Evolutionary conservation across 2,888 invertebrate species (phyloP).

Genomic region (Tinea trinotella): DNA sequence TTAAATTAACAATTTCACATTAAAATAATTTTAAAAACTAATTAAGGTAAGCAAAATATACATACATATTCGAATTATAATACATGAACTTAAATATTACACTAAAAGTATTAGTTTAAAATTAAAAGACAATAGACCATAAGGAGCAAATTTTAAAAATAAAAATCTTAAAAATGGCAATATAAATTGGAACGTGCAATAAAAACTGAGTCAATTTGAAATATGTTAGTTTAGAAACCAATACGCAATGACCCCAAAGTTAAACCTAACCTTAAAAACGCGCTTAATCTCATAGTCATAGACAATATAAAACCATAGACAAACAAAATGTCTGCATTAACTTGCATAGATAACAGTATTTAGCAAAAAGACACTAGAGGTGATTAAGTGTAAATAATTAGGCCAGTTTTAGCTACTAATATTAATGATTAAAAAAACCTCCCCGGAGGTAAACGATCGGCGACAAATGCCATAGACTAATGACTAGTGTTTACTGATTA

Average conservation of each 20-base stretch:
- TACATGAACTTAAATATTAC: constrained; percentile 45
- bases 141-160: no score
- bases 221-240: no score
- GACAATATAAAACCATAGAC: background rate
- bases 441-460: background rate
- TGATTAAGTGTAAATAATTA: background rate
- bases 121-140: no score
- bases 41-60: background rate
- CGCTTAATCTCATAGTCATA: background rate
- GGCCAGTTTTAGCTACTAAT: background rate
- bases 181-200: no score
- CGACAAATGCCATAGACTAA: background rate
- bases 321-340: background rate
- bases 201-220: no score
- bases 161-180: no score
- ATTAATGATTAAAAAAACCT: background rate
- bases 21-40: background rate
- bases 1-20: no score
- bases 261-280: no score
- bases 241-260: no score
- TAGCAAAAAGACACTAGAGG: constrained; percentile 10
- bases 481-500: background rate
- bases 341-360: background rate
- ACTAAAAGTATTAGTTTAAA: constrained; percentile 49
- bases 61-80: background rate